phyloP scores from a whole-genome alignment of 2,888 invertebrate species.

The Sylvicola cinctus region DNA sequence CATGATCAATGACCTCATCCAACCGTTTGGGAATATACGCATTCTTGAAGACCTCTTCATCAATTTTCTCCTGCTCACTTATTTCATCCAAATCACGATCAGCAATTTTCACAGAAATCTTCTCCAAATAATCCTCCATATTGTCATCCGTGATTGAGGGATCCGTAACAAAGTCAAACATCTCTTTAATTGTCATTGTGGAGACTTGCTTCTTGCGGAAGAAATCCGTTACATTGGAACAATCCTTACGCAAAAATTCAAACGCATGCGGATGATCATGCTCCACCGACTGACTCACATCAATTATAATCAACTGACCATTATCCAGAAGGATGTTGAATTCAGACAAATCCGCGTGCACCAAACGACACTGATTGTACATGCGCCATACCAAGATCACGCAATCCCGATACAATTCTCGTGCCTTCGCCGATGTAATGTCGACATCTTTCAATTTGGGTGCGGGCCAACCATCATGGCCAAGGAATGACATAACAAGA shows the following conservation, averaged over 20 bases:
- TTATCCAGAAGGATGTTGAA: conserved; percentile 79
- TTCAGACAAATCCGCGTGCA: conserved; percentile 96
- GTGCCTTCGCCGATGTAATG: conserved; percentile 47
- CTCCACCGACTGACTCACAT: conserved; percentile 96
- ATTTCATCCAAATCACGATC: conserved; percentile 39
- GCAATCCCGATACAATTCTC: conserved; percentile 62
- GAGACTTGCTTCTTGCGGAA: conserved; percentile 76
- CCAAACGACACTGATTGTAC: conserved; percentile 81
- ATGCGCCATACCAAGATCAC: conserved; percentile 81
- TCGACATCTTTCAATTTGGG: conserved; percentile 76
- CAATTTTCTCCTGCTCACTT: conserved; percentile 54
- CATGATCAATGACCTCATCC: conserved; percentile 68
- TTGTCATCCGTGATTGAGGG: conserved; percentile 60
- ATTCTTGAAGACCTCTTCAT: conserved; percentile 85
- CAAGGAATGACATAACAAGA: conserved; percentile 87
- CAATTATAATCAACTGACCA: conserved; percentile 75
- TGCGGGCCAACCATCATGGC: conserved; percentile 80
- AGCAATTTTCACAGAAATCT: conserved; percentile 44
- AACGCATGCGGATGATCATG: conserved; percentile 93
- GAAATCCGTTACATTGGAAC: conserved; percentile 78
- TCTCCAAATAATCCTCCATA: conserved; percentile 60
- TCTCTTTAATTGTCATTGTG: conserved; percentile 74
- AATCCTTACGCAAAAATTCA: conserved; percentile 87
- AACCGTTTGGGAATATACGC: conserved; percentile 84
- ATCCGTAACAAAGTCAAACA: conserved; percentile 95